phyloP scores from a whole-genome alignment of 1,140 invertebrate genomes.

The Nasonia vitripennis region DNA sequence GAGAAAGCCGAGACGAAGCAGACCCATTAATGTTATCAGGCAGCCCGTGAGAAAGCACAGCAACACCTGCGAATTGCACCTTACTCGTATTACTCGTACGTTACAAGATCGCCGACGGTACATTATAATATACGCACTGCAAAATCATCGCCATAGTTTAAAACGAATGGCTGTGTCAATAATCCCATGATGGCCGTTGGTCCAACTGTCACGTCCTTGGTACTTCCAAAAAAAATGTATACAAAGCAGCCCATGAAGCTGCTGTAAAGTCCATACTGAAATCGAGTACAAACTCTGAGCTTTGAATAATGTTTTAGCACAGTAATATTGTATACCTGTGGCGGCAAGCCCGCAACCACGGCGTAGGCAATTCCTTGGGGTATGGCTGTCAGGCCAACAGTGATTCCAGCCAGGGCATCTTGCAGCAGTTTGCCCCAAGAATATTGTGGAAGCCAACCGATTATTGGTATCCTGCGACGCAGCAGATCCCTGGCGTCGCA shows the following conservation, averaged over 20 bases:
- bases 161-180: slow-evolving; percentile 74
- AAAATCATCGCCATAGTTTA: slow-evolving; percentile 71
- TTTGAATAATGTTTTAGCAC: background rate
- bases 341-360: slow-evolving; percentile 77
- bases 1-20: slow-evolving; percentile 79
- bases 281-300: slow-evolving; percentile 36
- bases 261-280: slow-evolving; percentile 82
- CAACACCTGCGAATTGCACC: slow-evolving; percentile 71
- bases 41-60: slow-evolving; percentile 79
- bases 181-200: slow-evolving; percentile 79
- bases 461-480: slow-evolving; percentile 71
- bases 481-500: slow-evolving; percentile 58
- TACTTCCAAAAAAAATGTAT: slow-evolving; percentile 81
- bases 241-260: slow-evolving; percentile 83
- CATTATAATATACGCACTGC: slow-evolving; percentile 72
- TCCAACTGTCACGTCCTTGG: slow-evolving; percentile 80
- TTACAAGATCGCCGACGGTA: too few relatives aligned
- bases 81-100: too few relatives aligned
- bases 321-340: slow-evolving; percentile 71
- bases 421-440: slow-evolving; percentile 72
- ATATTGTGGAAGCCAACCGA: slow-evolving; percentile 76
- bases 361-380: slow-evolving; percentile 84
- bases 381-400: slow-evolving; percentile 81
- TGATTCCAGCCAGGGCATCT: slow-evolving; percentile 79
- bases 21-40: slow-evolving; percentile 77